phyloP scores from a whole-genome alignment of 2,113 vertebrate genomes.

The Eudyptes chrysolophus region DNA sequence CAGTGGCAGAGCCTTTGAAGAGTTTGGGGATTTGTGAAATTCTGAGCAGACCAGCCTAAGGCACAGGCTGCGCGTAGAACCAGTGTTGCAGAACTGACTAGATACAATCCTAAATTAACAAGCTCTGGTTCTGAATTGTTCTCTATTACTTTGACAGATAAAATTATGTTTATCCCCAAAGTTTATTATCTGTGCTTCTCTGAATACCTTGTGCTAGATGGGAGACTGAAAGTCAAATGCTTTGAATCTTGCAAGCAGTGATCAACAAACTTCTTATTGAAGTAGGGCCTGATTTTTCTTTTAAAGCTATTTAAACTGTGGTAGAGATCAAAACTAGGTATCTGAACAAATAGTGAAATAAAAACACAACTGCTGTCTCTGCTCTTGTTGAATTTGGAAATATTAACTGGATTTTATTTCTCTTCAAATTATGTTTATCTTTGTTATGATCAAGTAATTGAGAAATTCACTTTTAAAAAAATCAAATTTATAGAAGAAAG shows the following conservation, averaged over 20 bases:
- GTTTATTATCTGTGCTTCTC: neutral
- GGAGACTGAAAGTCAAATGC: neutral
- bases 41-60: neutral
- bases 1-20: neutral
- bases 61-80: accelerated
- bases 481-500: neutral
- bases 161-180: neutral
- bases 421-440: neutral
- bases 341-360: neutral
- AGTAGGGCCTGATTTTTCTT: neutral
- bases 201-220: neutral
- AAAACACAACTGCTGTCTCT: neutral
- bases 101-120: neutral
- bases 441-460: neutral
- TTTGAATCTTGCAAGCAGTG: neutral
- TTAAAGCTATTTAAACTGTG: neutral
- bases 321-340: neutral
- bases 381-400: neutral
- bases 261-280: neutral
- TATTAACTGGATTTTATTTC: neutral
- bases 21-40: neutral
- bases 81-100: neutral
- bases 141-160: neutral
- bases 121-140: neutral
- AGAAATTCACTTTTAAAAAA: neutral